Base-by-base conservation (phyloP, 2,888 invertebrate genomes). In the Sipha maydis region DNA sequence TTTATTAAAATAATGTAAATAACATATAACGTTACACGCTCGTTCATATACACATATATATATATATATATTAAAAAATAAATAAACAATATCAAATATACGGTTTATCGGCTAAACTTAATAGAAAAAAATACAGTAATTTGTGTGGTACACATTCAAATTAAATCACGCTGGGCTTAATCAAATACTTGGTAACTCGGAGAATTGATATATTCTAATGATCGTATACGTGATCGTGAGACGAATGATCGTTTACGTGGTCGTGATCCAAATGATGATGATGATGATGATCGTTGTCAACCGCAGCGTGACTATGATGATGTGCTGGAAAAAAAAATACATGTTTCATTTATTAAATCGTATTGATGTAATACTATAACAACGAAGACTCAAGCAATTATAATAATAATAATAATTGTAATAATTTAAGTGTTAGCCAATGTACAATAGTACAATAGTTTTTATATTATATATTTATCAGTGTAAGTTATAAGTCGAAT, bases 221-320 rank as follows among this genome's bases (percentile, higher is more conserved):
- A 34, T 78, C 85, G 75, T 89, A 69, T 28, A 67, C 73, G 73
- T 85, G 84, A 69, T 89, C 89, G 83, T 89, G 85, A 78, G 78
- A 69, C 78, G 77, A 78, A 69, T 79, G 78, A 19, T 48, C 48
- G 77, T 78, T 54, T n/a, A 21, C 77, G 48, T 48, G 48, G 78
- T 48, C 48, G 75, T 75, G 76, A 54, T 48, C 48, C 48, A 11
- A 38, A 17, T 85, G 77, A 34, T 84, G 61, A 54, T 84, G 61
- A 54, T 84, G 73, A 31, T 84, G 75, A n/a, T 78, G 78, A 34
- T 85, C 21, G 67, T 48, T 61, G 71, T 84, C 69, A 21, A 76
- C 41, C 8, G 73, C 11, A 17, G 21, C 85, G 76, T 85, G 83
- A 85, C 89, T 85, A 41, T 88, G 88, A 17, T 82, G 79, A 73